Evolutionary conservation across 2,888 invertebrate species (phyloP).

Genomic region (Bursaphelenchus okinawaensis): DNA sequence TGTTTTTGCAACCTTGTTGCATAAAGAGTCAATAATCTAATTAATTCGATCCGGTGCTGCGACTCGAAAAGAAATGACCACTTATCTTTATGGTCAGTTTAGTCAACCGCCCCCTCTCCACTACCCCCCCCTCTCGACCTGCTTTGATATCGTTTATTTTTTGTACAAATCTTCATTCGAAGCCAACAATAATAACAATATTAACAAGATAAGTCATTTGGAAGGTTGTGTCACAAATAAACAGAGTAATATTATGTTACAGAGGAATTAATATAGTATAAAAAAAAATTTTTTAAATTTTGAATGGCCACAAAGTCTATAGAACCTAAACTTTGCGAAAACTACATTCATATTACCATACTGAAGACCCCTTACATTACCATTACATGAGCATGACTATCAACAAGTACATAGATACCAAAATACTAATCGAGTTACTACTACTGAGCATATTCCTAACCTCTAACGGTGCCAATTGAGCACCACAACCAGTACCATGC

Average conservation of each 20-base stretch:
- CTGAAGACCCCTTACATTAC: no score
- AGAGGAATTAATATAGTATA: neutral
- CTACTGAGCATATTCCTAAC: neutral
- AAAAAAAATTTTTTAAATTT: no score
- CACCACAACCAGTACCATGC: neutral
- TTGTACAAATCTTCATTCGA: neutral
- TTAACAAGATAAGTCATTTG: neutral
- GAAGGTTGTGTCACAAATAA: neutral
- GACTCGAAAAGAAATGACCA: neutral
- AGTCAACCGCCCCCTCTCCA: no score
- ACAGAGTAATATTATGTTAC: neutral
- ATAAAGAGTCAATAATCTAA: neutral
- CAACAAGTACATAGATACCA: no score
- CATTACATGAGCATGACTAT: no score
- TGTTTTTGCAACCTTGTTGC: neutral
- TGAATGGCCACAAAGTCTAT: no score
- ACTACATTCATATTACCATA: no score
- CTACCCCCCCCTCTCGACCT: no score
- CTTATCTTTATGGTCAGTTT: neutral
- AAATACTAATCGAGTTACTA: no score
- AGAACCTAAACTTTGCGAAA: no score
- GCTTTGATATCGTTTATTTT: neutral
- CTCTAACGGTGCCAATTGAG: neutral
- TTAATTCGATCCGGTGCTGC: neutral
- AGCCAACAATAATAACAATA: no score